Base-by-base conservation (phyloP, 92 coral and sea anemone species). In the Palythoa heliodiscus region DNA sequence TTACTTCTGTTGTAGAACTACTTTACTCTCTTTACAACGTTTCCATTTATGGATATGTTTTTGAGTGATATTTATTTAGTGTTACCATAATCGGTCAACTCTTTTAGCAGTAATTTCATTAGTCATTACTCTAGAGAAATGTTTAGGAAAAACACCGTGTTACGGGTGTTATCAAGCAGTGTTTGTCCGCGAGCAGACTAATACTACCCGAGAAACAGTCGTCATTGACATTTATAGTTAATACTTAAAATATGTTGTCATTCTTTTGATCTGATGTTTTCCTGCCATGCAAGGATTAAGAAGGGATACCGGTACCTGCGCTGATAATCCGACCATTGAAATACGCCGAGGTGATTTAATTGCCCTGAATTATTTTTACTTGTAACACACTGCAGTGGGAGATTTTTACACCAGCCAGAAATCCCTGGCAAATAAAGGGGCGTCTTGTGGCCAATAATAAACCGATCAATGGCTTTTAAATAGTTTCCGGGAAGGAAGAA, bases 261-360 rank as follows among this genome's bases (percentile, higher is more conserved):
- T 54, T 77, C 82, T 77, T 60, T 77, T 57, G 48, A 77, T 57
- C 53, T 39, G 76, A 9, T 43, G 76, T 35, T 37, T 48, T 25
- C 17, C 37, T 38, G 54, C 38, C 4, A 29, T 29, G n/a, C 10
- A 58, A 15, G 11, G 43, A 24, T 52, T 76, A 54, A 76, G 20
- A 54, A 54, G 13, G n/a, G 22, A 24, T 16, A 53, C 82, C 12
- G 82, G 82, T 77, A 77, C 82, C 82, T 7, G 82, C 12, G 29
- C 52, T 20, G 70, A 35, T 9, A 55, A 57, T 11, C 58, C 52
- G 3, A 16, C 37, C 19, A 20, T 20, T 38, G 6, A 35, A 77
- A 77, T 60, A 23, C 73, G 39, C 40, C 73, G 15, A 22, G 61
- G 15, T 80, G 39, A 79, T 79, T 39, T 57, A 79, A 67, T 63